Percentiles rank a stretch among this genome's conserved stretches.
phyloP scores from a whole-genome alignment of 2,797 vertebrate genomes.

The Galaxias olidus region DNA sequence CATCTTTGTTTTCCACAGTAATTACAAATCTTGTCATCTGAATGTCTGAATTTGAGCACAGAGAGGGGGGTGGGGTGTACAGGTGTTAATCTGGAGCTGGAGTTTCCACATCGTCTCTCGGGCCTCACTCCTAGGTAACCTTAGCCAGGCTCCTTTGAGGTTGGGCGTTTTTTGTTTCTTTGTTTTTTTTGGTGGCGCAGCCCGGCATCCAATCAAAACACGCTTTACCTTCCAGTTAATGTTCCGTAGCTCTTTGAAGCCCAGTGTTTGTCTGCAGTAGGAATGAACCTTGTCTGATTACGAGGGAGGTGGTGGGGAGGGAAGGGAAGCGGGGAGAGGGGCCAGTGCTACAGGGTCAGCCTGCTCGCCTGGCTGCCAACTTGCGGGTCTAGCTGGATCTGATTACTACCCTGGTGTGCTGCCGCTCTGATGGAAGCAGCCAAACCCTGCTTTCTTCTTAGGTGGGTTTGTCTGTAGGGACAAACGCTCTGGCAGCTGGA shows the following conservation, averaged over 20 bases:
- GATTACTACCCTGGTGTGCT: constrained; percentile 63
- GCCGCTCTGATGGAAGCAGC: constrained; percentile 57
- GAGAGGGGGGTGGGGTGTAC: background rate
- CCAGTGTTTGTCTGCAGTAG: constrained; percentile 58
- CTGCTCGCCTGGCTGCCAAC: constrained; percentile 36
- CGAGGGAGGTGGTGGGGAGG: constrained; percentile 26
- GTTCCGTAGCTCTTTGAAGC: constrained; percentile 65
- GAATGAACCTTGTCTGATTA: constrained; percentile 74
- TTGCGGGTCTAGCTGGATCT: constrained; percentile 61
- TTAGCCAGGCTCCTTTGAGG: constrained; percentile 39
- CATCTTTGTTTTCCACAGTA: too few relatives aligned
- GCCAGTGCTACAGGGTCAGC: constrained; percentile 52
- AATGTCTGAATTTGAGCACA: too few relatives aligned
- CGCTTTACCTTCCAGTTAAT: constrained; percentile 73
- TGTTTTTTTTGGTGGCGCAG: too few relatives aligned
- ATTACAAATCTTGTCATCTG: too few relatives aligned
- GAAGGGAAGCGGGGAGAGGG: constrained; percentile 28
- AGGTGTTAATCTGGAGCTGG: constrained; percentile 25
- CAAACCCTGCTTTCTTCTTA: constrained; percentile 67
- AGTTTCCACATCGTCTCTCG: constrained; percentile 19
- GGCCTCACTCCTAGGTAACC: constrained; percentile 31
- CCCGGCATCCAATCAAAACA: too few relatives aligned
- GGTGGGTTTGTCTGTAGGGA: constrained; percentile 57
- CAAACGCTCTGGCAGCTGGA: constrained; percentile 57
- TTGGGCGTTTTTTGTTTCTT: constrained; percentile 18